Evolutionary conservation across 2,888 invertebrate species (phyloP).

Genomic region (Lottia scabra): DNA sequence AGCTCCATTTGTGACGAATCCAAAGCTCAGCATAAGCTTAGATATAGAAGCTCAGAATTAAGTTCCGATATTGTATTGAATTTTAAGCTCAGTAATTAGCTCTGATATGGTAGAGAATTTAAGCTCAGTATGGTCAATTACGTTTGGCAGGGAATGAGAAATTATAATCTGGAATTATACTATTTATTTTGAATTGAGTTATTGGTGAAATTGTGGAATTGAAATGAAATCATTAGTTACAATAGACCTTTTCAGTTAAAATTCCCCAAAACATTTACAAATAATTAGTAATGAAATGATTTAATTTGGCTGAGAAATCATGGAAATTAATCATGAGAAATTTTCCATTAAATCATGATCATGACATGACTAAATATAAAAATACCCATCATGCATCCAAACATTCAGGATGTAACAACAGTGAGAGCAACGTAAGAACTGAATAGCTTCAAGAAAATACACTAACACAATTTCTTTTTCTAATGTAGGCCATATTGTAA

Average conservation of each 20-base stretch:
- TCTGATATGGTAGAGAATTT: too few relatives aligned
- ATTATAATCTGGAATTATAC: too few relatives aligned
- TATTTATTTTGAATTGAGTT: too few relatives aligned
- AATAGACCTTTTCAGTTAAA: neutral
- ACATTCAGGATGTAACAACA: neutral
- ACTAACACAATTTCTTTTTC: neutral
- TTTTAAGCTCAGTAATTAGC: too few relatives aligned
- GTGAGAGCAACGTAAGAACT: neutral
- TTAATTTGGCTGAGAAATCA: constrained; percentile 5
- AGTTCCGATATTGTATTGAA: too few relatives aligned
- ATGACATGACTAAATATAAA: constrained; percentile 5
- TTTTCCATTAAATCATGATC: neutral
- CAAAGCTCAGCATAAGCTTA: too few relatives aligned
- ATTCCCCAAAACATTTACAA: too few relatives aligned
- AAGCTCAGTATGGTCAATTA: too few relatives aligned
- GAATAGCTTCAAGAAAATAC: neutral
- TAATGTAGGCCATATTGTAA: constrained; percentile 1
- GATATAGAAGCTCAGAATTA: too few relatives aligned
- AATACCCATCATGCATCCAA: constrained; percentile 3
- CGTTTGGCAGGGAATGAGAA: too few relatives aligned
- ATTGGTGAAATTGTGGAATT: too few relatives aligned
- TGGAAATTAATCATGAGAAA: neutral
- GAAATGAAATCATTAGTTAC: neutral
- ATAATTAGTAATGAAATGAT: neutral
- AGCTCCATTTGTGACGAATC: too few relatives aligned